Evolutionary conservation across 2,797 vertebrate genomes (phyloP).

Genomic region (Poecilia gillii): DNA sequence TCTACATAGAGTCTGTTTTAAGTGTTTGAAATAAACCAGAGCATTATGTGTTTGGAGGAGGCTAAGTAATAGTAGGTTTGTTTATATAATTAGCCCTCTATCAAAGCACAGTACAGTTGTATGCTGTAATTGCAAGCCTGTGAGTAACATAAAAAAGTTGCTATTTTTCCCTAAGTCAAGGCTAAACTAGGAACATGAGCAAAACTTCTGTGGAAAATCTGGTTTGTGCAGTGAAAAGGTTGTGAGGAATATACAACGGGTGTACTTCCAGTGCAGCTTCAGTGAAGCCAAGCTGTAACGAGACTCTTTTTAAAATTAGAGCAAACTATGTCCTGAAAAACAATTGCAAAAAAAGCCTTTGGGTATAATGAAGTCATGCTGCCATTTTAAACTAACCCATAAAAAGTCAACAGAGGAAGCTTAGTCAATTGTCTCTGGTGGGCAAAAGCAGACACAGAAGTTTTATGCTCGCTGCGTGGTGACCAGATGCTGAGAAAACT

Average conservation of each 20-base stretch:
- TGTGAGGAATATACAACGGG: constrained; percentile 37
- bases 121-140: constrained; percentile 57
- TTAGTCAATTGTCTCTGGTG: constrained; percentile 29
- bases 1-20: constrained; percentile 50
- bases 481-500: constrained; percentile 48
- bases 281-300: not conserved
- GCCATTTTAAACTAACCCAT: constrained; percentile 14
- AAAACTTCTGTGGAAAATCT: constrained; percentile 57
- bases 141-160: constrained; percentile 42
- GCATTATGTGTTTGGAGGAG: constrained; percentile 35
- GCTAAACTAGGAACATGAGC: constrained; percentile 33
- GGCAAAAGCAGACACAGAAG: constrained; percentile 33
- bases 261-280: constrained; percentile 16
- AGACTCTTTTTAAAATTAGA: not conserved
- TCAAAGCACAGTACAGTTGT: constrained; percentile 52
- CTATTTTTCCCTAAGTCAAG: constrained; percentile 40
- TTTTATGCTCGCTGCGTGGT: constrained; percentile 17
- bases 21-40: constrained; percentile 31
- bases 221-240: constrained; percentile 35
- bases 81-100: constrained; percentile 67
- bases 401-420: constrained; percentile 37
- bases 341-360: not conserved
- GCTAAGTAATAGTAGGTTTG: constrained; percentile 68
- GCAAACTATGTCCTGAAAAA: constrained; percentile 16
- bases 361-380: not conserved